Percentiles rank a stretch among this genome's conserved stretches.
phyloP scores from a whole-genome alignment of 1,140 invertebrate genomes.

The Mercenaria mercenaria region DNA sequence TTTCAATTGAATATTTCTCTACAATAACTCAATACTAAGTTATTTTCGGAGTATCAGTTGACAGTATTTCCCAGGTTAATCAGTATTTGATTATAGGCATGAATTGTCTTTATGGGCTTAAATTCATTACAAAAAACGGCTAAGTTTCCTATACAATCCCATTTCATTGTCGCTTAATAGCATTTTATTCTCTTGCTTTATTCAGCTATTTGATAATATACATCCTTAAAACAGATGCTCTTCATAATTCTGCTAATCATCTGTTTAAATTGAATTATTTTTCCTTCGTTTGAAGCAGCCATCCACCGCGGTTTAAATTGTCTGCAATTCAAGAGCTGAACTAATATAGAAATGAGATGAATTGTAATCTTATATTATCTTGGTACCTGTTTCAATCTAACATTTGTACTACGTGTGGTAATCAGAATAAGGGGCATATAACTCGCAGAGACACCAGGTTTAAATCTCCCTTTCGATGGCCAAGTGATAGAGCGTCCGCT shows the following conservation, averaged over 20 bases:
- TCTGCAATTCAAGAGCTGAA: too few relatives aligned
- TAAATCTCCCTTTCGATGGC: too few relatives aligned
- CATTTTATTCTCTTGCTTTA: background rate
- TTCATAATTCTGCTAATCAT: background rate
- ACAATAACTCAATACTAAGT: background rate
- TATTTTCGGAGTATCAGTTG: background rate
- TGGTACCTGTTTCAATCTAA: too few relatives aligned
- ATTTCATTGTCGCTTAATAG: background rate
- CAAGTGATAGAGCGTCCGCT: too few relatives aligned
- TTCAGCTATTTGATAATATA: slow-evolving; percentile 8
- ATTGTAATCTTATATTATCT: too few relatives aligned
- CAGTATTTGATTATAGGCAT: slow-evolving; percentile 30
- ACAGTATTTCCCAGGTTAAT: slow-evolving; percentile 9
- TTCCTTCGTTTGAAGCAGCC: background rate
- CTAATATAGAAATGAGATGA: too few relatives aligned
- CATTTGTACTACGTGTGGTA: too few relatives aligned
- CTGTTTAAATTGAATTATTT: slow-evolving; percentile 4
- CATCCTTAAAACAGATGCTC: background rate
- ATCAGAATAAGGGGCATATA: too few relatives aligned
- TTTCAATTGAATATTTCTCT: background rate
- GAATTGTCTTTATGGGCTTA: background rate
- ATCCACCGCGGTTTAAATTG: too few relatives aligned
- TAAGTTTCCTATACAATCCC: background rate
- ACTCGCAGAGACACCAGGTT: too few relatives aligned
- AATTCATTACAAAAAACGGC: background rate